Evolutionary conservation across 2,113 vertebrate species (phyloP), one percentile per base, ranked within the genome.

Genomic region (Zapornia atra): DNA sequence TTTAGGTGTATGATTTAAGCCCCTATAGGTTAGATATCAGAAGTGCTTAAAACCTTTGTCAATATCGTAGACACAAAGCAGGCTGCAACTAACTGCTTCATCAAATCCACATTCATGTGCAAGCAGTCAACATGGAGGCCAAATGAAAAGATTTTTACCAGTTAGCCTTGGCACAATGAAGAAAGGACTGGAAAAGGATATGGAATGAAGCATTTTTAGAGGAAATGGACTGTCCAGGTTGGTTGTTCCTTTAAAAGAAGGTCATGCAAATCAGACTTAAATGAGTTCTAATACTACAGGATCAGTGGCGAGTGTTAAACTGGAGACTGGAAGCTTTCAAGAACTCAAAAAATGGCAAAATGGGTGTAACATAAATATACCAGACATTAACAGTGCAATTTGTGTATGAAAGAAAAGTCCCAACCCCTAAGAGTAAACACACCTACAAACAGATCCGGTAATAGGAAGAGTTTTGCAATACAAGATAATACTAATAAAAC

Each of bases 371-470:
- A 0, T 76, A 95, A 96, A 90, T 38, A 75, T 14, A 40, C 16
- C 44, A 82, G 64, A 48, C 33, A 26, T 38, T 24, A 90, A 64
- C n/a, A 71, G 82, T 84, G 81, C 34, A 68, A 24, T 88, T 75
- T 90, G 38, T 19, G 31, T 61, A 86, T 76, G 69, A 85, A 92
- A 90, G 90, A 90, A 38, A 77, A 94, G 38, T 63, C 59, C 59
- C 80, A 90, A 7, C 26, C 72, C 63, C 61, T 56, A 88, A 51
- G 53, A 96, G 92, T 81, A 97, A 95, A 96, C 86, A 94, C 60
- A 97, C 80, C 88, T 90, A 96, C 38, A 92, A 95, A 94, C 75
- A 90, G 72, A 90, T 88, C 82, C 33, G 8, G 82, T 80, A 93
- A 90, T 79, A 88, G 51, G 82, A 90, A 81, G 40, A 63, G 86